Percentiles rank a stretch among this genome's conserved stretches.
These are phyloP conservation scores for Misgurnus mizolepis DNA, from an alignment of 2,113 vertebrate species.

Conservation along the genomic window DNA sequence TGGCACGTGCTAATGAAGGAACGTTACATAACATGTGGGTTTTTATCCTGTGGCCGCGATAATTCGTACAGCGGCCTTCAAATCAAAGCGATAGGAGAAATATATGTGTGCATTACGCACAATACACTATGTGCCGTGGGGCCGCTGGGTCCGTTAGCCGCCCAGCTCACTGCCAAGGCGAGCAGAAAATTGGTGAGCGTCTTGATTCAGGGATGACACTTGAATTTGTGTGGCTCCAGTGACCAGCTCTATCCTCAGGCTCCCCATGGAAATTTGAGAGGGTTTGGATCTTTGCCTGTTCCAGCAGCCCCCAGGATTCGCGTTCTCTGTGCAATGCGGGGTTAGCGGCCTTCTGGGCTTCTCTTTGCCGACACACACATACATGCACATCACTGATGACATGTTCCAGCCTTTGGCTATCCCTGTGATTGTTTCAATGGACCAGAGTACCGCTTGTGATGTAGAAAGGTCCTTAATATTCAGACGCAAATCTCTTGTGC, in stretches of 20 bases:
- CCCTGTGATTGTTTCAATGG: slow-evolving; percentile 4
- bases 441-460: slow-evolving; percentile 37
- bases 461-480: slow-evolving; percentile 36
- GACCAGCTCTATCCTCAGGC: slow-evolving; percentile 43
- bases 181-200: slow-evolving; percentile 60
- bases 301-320: slow-evolving; percentile 11
- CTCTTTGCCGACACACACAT: slow-evolving; percentile 31
- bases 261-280: slow-evolving; percentile 50
- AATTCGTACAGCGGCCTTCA: neutral
- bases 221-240: slow-evolving; percentile 49
- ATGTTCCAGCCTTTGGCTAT: slow-evolving; percentile 21
- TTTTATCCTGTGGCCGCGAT: neutral
- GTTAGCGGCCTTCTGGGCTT: slow-evolving; percentile 25
- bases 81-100: neutral
- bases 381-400: slow-evolving; percentile 31
- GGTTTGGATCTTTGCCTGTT: slow-evolving; percentile 46
- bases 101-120: slow-evolving; percentile 1
- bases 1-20: neutral
- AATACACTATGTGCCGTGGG: slow-evolving; percentile 15
- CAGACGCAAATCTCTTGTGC: slow-evolving; percentile 10
- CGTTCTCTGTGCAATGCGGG: slow-evolving; percentile 35
- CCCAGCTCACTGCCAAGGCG: slow-evolving; percentile 47
- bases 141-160: slow-evolving; percentile 37
- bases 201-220: slow-evolving; percentile 53
- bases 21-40: neutral